Percentiles rank a stretch among this genome's conserved stretches.
These are phyloP conservation scores for Diachasma alloeum DNA, from an alignment of 1,140 invertebrate genomes.

Conservation along the genomic window DNA sequence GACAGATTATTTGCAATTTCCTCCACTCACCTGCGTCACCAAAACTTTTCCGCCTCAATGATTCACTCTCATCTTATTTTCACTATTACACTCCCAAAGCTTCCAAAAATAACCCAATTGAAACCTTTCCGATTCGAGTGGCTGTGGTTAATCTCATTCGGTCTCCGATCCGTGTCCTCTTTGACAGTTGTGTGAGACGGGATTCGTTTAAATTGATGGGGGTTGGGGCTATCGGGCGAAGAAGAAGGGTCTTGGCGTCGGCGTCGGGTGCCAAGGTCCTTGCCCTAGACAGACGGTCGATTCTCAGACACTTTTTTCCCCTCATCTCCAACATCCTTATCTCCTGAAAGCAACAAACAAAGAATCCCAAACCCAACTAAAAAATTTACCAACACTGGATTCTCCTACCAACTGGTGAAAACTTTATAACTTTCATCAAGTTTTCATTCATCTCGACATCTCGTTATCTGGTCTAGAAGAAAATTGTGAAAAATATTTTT, in stretches of 20 bases:
- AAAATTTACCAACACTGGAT: neutral
- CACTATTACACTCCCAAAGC: neutral
- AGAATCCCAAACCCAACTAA: neutral
- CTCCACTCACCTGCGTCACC: neutral
- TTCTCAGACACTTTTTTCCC: slow-evolving; percentile 46
- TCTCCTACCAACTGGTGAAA: neutral
- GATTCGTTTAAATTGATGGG: slow-evolving; percentile 7
- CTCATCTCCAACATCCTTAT: neutral
- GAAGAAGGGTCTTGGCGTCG: slow-evolving; percentile 18
- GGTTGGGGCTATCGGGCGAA: slow-evolving; percentile 18
- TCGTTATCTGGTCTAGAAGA: no score
- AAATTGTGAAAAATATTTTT: no score
- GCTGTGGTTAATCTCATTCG: neutral
- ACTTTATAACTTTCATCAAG: neutral
- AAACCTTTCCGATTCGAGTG: neutral
- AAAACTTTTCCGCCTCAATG: neutral
- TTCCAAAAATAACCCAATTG: neutral
- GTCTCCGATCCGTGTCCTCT: neutral
- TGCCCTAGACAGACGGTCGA: slow-evolving; percentile 58
- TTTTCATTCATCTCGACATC: no score
- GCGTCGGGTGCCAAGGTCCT: slow-evolving; percentile 50
- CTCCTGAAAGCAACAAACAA: neutral
- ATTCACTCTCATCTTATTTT: neutral
- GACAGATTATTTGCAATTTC: neutral
- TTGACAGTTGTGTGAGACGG: neutral